phyloP scores from a whole-genome alignment of 2,888 invertebrate species.

The Acutogordius australiensis region DNA sequence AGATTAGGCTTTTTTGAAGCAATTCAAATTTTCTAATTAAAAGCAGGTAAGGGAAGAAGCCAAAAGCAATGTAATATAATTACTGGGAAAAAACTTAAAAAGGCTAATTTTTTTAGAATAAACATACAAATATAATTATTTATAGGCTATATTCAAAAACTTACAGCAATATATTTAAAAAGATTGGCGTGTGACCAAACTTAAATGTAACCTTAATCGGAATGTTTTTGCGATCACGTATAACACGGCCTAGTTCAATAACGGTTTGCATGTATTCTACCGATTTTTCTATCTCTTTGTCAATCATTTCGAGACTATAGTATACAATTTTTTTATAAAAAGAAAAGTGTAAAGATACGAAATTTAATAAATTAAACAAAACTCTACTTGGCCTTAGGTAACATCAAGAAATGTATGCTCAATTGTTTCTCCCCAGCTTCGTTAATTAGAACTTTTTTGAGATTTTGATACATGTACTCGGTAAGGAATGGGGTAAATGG shows the following conservation, averaged over 20 bases:
- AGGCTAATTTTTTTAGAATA: too few species aligned
- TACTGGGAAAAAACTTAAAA: not conserved
- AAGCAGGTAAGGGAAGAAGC: too few species aligned
- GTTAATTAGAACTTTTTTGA: conserved; percentile 32
- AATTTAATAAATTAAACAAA: too few species aligned
- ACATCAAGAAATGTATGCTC: conserved; percentile 67
- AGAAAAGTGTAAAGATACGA: too few species aligned
- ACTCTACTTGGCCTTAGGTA: conserved; percentile 36
- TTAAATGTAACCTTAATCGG: conserved; percentile 43
- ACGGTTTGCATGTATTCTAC: conserved; percentile 66
- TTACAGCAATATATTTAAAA: not conserved
- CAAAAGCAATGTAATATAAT: not conserved
- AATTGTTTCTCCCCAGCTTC: conserved; percentile 16
- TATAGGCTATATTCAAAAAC: not conserved
- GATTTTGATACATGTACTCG: conserved; percentile 67
- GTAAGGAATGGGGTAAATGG: conserved; percentile 87
- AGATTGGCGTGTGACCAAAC: too few species aligned
- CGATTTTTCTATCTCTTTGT: conserved; percentile 54
- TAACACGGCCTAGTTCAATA: conserved; percentile 64
- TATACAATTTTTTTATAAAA: too few species aligned
- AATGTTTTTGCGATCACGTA: conserved; percentile 65
- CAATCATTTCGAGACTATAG: conserved; percentile 34
- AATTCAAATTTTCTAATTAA: too few species aligned
- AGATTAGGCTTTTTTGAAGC: too few species aligned
- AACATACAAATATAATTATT: not conserved